Evolutionary conservation across 2,888 invertebrate genomes (phyloP).

Genomic region (Drosophila kokeensis): DNA sequence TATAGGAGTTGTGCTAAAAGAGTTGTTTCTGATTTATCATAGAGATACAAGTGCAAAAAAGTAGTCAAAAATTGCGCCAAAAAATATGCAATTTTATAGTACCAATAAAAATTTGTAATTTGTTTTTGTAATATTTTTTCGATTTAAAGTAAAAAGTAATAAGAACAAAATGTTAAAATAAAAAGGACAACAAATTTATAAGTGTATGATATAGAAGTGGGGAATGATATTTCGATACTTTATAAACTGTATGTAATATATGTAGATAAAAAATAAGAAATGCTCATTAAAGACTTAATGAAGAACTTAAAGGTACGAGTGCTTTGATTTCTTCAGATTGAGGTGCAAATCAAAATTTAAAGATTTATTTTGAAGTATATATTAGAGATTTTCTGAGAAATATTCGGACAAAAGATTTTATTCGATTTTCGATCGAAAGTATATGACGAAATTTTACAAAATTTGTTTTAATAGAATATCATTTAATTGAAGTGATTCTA

Average conservation of each 20-base stretch:
- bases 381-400: not conserved
- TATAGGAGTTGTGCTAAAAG: conserved; percentile 74
- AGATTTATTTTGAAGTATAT: not conserved
- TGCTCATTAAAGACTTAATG: not conserved
- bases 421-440: not conserved
- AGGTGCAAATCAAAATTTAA: not conserved
- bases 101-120: conserved; percentile 67
- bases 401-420: not conserved
- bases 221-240: conserved; percentile 3
- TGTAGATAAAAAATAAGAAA: not conserved
- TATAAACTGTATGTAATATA: not conserved
- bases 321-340: not conserved
- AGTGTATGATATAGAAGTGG: conserved; percentile 1
- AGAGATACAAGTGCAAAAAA: conserved; percentile 80
- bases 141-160: conserved; percentile 18
- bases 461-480: not conserved
- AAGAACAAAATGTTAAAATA: conserved; percentile 11
- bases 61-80: conserved; percentile 83
- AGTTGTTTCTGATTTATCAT: conserved; percentile 43
- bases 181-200: conserved; percentile 1
- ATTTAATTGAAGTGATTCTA: not conserved
- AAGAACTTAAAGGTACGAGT: not conserved
- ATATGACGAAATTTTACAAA: not conserved
- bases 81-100: conserved; percentile 82
- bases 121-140: conserved; percentile 39